Conservation (phyloP, 2,113 vertebrate genomes). For the Leiothrix lutea region DNA sequence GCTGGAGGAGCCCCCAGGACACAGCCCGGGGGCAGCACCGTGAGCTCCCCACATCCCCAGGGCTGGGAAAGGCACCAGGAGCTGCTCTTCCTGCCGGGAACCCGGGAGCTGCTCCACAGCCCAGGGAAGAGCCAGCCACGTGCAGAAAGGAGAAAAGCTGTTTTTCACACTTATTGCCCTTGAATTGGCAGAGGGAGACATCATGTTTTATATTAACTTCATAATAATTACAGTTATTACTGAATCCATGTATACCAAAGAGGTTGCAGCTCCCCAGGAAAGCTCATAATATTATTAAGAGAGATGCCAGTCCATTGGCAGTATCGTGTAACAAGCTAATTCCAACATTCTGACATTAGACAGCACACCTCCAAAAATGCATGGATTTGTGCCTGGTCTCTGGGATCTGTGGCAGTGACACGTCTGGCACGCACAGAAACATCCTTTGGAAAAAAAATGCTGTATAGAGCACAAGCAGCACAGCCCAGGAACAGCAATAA, state of each 20-base stretch:
- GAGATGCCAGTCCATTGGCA: conserved; percentile 27
- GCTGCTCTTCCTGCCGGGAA: neutral
- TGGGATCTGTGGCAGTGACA: neutral
- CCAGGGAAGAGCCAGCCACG: neutral
- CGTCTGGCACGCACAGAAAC: fast-evolving
- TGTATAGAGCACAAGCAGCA: neutral
- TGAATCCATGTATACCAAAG: conserved; percentile 68
- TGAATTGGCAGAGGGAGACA: conserved; percentile 70
- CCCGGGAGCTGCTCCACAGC: neutral
- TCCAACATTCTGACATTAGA: conserved; percentile 10
- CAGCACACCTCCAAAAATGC: neutral
- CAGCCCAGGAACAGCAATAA: neutral
- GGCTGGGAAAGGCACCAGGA: neutral
- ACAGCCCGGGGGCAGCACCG: fast-evolving
- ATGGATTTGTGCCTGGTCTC: neutral
- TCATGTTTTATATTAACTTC: conserved; percentile 73
- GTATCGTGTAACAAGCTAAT: conserved; percentile 46
- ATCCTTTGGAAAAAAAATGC: neutral
- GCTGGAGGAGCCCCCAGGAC: fast-evolving
- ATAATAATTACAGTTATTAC: conserved; percentile 78
- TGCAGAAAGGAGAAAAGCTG: neutral
- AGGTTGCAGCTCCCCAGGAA: conserved; percentile 64
- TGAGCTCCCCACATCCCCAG: fast-evolving
- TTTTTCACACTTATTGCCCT: conserved; percentile 69
- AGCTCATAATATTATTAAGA: conserved; percentile 67